Conservation (phyloP, 2,113 vertebrate species). For the Prionailurus viverrinus region DNA sequence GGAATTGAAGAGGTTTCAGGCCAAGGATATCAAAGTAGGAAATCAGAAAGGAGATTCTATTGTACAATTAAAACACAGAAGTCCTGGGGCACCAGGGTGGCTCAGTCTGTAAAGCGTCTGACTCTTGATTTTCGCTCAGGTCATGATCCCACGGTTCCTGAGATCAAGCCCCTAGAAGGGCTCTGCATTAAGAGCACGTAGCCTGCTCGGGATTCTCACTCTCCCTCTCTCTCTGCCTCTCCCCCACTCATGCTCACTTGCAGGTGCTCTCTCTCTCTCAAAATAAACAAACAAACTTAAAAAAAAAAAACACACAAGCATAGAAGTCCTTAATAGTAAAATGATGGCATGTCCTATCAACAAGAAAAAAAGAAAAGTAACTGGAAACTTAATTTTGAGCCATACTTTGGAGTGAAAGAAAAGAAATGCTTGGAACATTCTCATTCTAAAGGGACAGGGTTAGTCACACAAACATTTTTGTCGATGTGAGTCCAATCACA, state of each 20-base stretch:
- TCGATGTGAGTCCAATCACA: neutral
- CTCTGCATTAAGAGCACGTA: no score
- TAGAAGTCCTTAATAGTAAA: neutral
- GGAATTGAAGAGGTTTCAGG: neutral
- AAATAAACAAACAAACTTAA: no score
- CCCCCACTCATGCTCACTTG: no score
- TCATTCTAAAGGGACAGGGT: neutral
- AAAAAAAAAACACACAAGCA: neutral
- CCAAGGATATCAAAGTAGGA: neutral
- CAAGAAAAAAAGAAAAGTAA: neutral
- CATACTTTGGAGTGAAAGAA: neutral
- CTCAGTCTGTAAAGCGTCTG: no score
- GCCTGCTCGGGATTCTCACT: no score
- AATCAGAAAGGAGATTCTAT: neutral
- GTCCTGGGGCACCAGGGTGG: neutral
- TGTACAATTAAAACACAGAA: neutral
- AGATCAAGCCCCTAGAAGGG: no score
- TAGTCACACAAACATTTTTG: neutral
- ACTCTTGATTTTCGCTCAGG: no score
- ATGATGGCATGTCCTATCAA: neutral
- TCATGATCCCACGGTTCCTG: no score
- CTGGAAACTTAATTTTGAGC: neutral
- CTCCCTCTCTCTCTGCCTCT: no score
- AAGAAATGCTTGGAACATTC: conserved; percentile 13
- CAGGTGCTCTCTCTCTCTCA: no score